Evolutionary conservation across 2,113 vertebrate species (phyloP).

Genomic region (Tragelaphus buxtoni): DNA sequence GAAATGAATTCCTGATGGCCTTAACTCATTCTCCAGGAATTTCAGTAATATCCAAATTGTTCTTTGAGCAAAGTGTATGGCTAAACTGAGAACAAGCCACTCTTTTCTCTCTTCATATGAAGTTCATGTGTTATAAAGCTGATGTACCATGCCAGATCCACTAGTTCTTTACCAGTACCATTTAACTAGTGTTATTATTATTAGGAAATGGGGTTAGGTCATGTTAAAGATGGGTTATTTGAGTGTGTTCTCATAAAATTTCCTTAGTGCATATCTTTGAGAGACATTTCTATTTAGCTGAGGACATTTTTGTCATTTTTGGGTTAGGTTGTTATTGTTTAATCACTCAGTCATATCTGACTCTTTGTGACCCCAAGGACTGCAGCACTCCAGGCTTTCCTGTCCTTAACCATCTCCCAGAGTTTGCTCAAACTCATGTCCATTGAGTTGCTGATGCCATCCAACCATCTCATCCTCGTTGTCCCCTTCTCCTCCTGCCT

Average conservation of each 20-base stretch:
- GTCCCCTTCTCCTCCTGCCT: background rate
- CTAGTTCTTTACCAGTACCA: background rate
- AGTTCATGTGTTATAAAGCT: background rate
- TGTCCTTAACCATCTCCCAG: background rate
- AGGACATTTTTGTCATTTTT: background rate
- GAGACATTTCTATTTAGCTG: background rate
- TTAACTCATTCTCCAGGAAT: background rate
- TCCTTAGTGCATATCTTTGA: background rate
- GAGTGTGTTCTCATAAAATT: background rate
- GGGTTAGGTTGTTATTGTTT: background rate
- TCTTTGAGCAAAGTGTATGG: background rate
- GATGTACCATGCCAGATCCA: background rate
- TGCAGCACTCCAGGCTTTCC: background rate
- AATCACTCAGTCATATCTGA: background rate
- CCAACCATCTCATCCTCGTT: background rate
- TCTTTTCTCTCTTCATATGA: background rate
- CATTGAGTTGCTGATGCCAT: background rate
- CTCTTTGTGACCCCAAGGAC: background rate
- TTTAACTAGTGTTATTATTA: conserved; percentile 25
- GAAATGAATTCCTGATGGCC: background rate
- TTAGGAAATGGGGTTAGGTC: background rate
- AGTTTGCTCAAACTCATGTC: background rate
- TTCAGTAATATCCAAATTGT: background rate
- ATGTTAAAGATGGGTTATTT: background rate
- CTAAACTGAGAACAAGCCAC: background rate